Percentiles rank a stretch among this genome's conserved stretches.
Evolutionary conservation across 2,113 vertebrate genomes (phyloP).

Genomic region (Otocyon megalotis): DNA sequence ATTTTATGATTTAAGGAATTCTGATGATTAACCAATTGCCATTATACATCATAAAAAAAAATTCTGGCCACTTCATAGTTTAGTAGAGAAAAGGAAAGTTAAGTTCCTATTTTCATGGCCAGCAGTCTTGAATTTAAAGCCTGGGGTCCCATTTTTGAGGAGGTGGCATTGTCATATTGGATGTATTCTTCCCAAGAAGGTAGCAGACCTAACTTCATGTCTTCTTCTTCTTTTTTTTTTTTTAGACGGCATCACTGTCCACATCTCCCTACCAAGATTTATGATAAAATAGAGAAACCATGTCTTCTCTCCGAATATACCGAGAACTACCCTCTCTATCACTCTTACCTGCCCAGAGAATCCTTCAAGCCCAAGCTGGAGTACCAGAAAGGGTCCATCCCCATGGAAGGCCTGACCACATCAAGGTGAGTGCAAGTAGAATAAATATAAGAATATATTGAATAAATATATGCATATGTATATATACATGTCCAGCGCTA

Average conservation of each 20-base stretch:
- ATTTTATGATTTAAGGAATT: slow-evolving; percentile 9
- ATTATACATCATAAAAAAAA: background rate
- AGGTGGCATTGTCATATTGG: background rate
- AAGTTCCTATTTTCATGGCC: background rate
- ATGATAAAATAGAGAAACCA: slow-evolving; percentile 80
- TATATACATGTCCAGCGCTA: too few relatives aligned
- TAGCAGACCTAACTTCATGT: background rate
- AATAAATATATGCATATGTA: too few relatives aligned
- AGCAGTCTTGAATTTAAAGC: background rate
- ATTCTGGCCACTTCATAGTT: background rate
- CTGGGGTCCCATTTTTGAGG: background rate
- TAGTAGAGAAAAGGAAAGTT: background rate
- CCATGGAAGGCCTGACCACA: slow-evolving; percentile 83
- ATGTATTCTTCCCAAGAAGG: background rate
- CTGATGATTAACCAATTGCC: background rate
- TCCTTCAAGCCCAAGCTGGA: slow-evolving; percentile 79
- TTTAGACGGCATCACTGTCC: slow-evolving; percentile 85
- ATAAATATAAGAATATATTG: too few relatives aligned
- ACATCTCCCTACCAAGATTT: slow-evolving; percentile 76
- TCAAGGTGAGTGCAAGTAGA: slow-evolving; percentile 74
- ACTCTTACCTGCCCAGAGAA: slow-evolving; percentile 70
- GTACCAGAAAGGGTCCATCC: background rate
- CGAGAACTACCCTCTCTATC: slow-evolving; percentile 76
- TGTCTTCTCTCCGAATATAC: slow-evolving; percentile 84
- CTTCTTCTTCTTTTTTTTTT: background rate